These are phyloP conservation scores for Meiosimyza platycephala DNA, from an alignment of 2,888 invertebrate species.

Conservation along the genomic window DNA sequence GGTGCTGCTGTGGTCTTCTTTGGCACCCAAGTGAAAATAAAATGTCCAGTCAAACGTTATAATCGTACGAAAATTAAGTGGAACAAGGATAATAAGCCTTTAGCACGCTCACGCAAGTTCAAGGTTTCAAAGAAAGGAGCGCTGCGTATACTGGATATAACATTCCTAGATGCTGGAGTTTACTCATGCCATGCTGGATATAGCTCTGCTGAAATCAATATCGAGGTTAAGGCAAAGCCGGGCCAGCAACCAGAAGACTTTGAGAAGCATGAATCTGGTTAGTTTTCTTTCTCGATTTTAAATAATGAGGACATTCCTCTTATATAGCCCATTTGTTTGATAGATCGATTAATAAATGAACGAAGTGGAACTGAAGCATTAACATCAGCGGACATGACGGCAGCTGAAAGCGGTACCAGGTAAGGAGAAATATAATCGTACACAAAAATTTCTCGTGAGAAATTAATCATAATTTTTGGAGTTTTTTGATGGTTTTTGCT, in stretches of 20 bases:
- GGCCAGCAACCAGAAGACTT: conserved; percentile 86
- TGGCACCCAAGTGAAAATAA: conserved; percentile 92
- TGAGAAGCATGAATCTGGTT: conserved; percentile 69
- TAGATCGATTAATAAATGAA: conserved; percentile 65
- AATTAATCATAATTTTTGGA: no score
- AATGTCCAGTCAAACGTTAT: conserved; percentile 88
- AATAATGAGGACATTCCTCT: not conserved
- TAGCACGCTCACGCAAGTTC: conserved; percentile 83
- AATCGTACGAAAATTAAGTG: conserved; percentile 87
- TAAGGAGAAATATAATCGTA: conserved; percentile 44
- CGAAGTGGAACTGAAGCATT: conserved; percentile 64
- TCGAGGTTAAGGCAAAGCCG: conserved; percentile 83
- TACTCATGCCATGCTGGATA: conserved; percentile 89
- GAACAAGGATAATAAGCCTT: conserved; percentile 86
- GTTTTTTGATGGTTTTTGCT: no score
- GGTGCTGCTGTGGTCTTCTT: conserved; percentile 91
- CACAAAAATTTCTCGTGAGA: no score
- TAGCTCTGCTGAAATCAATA: conserved; percentile 82
- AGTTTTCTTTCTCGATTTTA: conserved; percentile 34
- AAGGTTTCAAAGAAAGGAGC: conserved; percentile 93
- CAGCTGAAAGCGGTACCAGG: conserved; percentile 59
- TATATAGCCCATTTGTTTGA: not conserved
- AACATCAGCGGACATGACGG: conserved; percentile 66
- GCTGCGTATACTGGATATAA: conserved; percentile 84
- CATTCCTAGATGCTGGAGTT: conserved; percentile 83